These are phyloP conservation scores for Hippocampus comes DNA, from an alignment of 2,113 vertebrate genomes.

Conservation along the genomic window DNA sequence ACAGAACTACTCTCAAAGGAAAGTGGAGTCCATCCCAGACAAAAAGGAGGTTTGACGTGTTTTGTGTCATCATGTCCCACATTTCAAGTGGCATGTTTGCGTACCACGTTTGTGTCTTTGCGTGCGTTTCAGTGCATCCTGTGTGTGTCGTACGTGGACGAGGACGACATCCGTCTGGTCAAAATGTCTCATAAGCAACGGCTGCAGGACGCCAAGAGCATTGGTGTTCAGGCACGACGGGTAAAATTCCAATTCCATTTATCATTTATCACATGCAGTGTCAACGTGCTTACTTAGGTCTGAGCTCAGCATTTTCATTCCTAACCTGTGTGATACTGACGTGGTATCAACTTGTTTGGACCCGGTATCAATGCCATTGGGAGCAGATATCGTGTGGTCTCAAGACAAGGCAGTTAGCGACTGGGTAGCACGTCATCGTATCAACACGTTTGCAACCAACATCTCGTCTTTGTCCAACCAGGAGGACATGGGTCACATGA, in stretches of 20 bases:
- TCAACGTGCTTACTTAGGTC: no score
- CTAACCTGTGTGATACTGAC: no score
- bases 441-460: background rate
- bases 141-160: slow-evolving; percentile 80
- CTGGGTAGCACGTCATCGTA: background rate
- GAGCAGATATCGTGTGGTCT: background rate
- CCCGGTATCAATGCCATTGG: background rate
- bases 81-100: background rate
- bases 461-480: slow-evolving; percentile 13
- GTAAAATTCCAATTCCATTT: slow-evolving; percentile 17
- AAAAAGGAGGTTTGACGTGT: slow-evolving; percentile 58
- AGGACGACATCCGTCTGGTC: slow-evolving; percentile 72
- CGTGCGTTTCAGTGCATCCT: slow-evolving; percentile 58
- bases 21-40: slow-evolving; percentile 72
- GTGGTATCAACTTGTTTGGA: background rate
- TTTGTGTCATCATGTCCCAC: no score
- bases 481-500: slow-evolving; percentile 51
- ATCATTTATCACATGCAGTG: no score
- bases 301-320: no score
- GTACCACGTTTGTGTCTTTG: background rate
- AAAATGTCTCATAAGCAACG: slow-evolving; percentile 63
- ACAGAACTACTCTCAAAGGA: slow-evolving; percentile 72
- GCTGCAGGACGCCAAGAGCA: slow-evolving; percentile 68
- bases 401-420: no score
- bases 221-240: slow-evolving; percentile 58